These are phyloP conservation scores for Erebia palarica DNA, from an alignment of 2,888 invertebrate species.

Conservation along the genomic window DNA sequence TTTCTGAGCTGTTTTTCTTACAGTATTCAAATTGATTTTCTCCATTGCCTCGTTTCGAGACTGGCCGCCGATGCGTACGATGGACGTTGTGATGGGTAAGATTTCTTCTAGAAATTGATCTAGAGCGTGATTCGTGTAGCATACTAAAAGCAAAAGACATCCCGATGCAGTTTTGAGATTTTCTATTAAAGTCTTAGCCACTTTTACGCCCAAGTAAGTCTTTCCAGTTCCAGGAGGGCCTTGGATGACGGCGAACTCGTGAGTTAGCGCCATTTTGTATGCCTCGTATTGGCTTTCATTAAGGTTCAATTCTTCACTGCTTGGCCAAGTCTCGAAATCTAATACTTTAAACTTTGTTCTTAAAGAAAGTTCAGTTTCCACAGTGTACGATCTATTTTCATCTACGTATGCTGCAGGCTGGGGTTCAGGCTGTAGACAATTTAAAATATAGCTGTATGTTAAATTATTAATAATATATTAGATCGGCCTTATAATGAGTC, in stretches of 20 bases:
- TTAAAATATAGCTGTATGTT: background rate
- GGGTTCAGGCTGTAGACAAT: constrained; percentile 49
- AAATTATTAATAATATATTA: too few relatives aligned
- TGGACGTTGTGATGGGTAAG: constrained; percentile 77
- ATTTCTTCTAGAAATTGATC: constrained; percentile 92
- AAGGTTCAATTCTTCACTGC: constrained; percentile 68
- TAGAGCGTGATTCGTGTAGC: constrained; percentile 92
- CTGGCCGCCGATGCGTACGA: constrained; percentile 87
- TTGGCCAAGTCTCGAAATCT: constrained; percentile 72
- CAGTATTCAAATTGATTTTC: constrained; percentile 69
- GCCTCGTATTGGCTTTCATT: constrained; percentile 87
- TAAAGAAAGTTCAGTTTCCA: constrained; percentile 16
- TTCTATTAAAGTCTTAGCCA: constrained; percentile 85
- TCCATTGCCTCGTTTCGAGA: constrained; percentile 79
- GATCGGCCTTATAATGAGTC: too few relatives aligned
- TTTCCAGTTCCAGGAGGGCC: constrained; percentile 95
- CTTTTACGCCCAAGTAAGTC: constrained; percentile 88
- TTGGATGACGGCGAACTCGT: constrained; percentile 89
- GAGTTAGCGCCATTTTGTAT: constrained; percentile 84
- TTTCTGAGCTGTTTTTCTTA: constrained; percentile 43
- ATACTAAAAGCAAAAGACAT: constrained; percentile 87
- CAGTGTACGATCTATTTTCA: constrained; percentile 34
- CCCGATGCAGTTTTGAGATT: constrained; percentile 62
- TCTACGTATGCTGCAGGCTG: constrained; percentile 53
- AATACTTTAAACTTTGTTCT: constrained; percentile 50